A percentile compares a stretch with the other conserved stretches of the same genome.
Conservation (phyloP, 2,888 invertebrate genomes). For the Pimpla rufipes region DNA sequence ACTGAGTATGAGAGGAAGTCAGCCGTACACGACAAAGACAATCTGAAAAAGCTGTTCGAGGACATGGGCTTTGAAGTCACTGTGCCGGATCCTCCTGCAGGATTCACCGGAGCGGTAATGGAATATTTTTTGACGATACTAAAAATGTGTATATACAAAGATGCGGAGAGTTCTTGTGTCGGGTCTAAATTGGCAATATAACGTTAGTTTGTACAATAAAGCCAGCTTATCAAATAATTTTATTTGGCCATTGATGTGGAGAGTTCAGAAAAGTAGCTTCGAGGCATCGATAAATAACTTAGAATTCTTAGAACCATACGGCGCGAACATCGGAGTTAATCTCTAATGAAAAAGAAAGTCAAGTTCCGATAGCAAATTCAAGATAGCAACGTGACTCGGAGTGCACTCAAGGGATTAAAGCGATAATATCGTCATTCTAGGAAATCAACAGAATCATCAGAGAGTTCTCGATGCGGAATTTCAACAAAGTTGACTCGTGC, state of each 20-base stretch:
- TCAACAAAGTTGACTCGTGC: slow-evolving; percentile 79
- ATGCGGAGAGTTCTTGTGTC: not conserved
- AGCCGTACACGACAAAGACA: slow-evolving; percentile 78
- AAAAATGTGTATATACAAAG: not conserved
- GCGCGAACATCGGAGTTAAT: not conserved
- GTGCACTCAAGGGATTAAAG: not conserved
- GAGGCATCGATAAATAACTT: too few species aligned
- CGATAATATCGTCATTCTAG: slow-evolving; percentile 72
- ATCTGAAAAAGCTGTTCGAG: slow-evolving; percentile 78
- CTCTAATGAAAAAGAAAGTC: not conserved
- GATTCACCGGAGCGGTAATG: slow-evolving; percentile 77
- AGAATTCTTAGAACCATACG: too few species aligned
- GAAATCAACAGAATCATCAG: slow-evolving; percentile 73
- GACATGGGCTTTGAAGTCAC: slow-evolving; percentile 82
- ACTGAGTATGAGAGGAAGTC: slow-evolving; percentile 68
- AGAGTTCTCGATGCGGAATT: slow-evolving; percentile 76
- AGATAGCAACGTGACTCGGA: not conserved
- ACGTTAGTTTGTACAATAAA: too few species aligned
- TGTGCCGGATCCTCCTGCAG: slow-evolving; percentile 55
- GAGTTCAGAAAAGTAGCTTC: too few species aligned
- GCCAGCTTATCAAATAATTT: too few species aligned
- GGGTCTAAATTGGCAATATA: not conserved
- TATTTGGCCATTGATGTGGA: too few species aligned
- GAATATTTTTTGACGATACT: slow-evolving; percentile 18
- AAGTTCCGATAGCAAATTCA: too few species aligned